A percentile compares a stretch with the other conserved stretches of the same genome.
Conservation (phyloP, 1,140 invertebrate genomes). For the Drosophila leontia region DNA sequence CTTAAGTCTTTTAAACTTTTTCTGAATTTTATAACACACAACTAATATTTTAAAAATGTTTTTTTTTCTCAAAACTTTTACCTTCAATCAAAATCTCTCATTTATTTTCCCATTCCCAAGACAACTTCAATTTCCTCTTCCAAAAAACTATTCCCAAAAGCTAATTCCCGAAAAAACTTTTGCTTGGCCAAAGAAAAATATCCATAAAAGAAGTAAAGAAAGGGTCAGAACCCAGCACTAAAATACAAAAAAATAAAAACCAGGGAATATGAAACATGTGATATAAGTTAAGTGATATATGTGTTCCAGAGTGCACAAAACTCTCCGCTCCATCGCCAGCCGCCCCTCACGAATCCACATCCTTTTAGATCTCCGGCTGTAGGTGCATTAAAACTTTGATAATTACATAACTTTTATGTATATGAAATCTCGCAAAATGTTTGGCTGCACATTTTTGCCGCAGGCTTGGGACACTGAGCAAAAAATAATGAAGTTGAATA, state of each 20-base stretch:
- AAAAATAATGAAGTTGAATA: background rate
- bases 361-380: conserved; percentile 45
- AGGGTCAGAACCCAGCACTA: conserved; percentile 16
- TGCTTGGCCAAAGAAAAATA: conserved; percentile 33
- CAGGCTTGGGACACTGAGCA: conserved; percentile 11
- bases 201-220: conserved; percentile 30
- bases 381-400: conserved; percentile 81
- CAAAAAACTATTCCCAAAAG: conserved; percentile 38
- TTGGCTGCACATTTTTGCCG: conserved; percentile 71
- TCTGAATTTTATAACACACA: background rate
- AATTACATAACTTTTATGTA: conserved; percentile 79
- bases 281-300: conserved; percentile 54
- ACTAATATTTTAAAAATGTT: background rate
- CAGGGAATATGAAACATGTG: conserved; percentile 46
- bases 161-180: conserved; percentile 38
- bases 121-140: conserved; percentile 31
- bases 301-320: conserved; percentile 18
- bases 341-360: conserved; percentile 1
- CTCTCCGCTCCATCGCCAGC: background rate
- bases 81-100: conserved; percentile 8
- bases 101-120: conserved; percentile 8
- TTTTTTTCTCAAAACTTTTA: background rate
- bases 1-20: no score
- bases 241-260: conserved; percentile 3
- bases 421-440: conserved; percentile 72